Conservation (phyloP, 2,113 vertebrate genomes). For the Brachirus orientalis region DNA sequence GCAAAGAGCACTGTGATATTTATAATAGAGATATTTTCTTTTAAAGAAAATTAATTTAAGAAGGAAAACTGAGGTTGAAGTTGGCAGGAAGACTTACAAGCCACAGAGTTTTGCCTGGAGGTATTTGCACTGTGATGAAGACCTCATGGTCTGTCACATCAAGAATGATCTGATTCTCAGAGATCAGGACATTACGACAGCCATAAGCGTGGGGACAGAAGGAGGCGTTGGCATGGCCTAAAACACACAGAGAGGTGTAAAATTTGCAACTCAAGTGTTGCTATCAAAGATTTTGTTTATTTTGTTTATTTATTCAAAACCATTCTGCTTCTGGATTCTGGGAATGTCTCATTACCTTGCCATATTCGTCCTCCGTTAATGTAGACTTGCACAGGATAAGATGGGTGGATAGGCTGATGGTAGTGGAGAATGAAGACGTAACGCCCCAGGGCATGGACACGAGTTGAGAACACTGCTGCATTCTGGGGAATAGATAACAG, state of each 20-base stretch:
- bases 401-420: conserved; percentile 90
- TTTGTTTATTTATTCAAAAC: background rate
- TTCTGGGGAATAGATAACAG: conserved; percentile 76
- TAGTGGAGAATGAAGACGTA: conserved; percentile 94
- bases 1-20: background rate
- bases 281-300: background rate
- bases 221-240: conserved; percentile 89
- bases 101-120: conserved; percentile 89
- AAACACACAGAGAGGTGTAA: background rate
- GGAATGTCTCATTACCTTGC: conserved; percentile 84
- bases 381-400: conserved; percentile 87
- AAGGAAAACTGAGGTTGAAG: background rate
- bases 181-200: conserved; percentile 88
- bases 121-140: conserved; percentile 88
- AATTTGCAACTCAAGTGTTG: too few species aligned
- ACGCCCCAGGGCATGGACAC: conserved; percentile 87
- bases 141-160: conserved; percentile 91
- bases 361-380: conserved; percentile 90
- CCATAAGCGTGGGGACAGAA: conserved; percentile 95
- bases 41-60: background rate
- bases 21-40: too few species aligned
- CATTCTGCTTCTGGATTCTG: background rate
- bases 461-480: conserved; percentile 84
- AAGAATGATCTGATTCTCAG: conserved; percentile 88
- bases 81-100: conserved; percentile 81